A percentile compares a stretch with the other conserved stretches of the same genome.
phyloP scores from a whole-genome alignment of 2,888 invertebrate species.

The Latrodectus hesperus region DNA sequence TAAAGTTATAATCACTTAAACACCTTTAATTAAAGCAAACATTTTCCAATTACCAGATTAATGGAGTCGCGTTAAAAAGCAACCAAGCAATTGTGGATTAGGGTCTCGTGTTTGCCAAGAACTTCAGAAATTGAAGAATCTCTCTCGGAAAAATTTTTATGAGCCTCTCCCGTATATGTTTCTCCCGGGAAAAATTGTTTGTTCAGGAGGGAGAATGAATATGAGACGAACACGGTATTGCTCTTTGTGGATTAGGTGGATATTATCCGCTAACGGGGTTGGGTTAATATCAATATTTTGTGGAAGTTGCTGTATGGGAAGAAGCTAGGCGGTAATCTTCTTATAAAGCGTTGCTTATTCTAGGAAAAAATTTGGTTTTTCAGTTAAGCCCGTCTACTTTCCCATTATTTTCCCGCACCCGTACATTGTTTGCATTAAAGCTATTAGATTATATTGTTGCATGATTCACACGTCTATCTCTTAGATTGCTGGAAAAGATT shows the following conservation, averaged over 20 bases:
- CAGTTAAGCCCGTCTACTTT: neutral
- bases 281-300: slow-evolving; percentile 68
- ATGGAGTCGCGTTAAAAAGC: slow-evolving; percentile 54
- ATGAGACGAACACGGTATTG: slow-evolving; percentile 39
- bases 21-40: slow-evolving; percentile 63
- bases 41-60: slow-evolving; percentile 54
- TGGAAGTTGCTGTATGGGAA: slow-evolving; percentile 34
- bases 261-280: slow-evolving; percentile 55
- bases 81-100: slow-evolving; percentile 15
- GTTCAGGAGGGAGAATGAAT: too few relatives aligned
- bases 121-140: slow-evolving; percentile 16
- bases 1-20: slow-evolving; percentile 52
- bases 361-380: neutral
- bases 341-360: slow-evolving; percentile 2
- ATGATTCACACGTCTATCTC: too few relatives aligned
- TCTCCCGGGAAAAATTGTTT: neutral
- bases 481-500: too few relatives aligned
- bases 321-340: slow-evolving; percentile 5
- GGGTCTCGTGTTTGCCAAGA: slow-evolving; percentile 19
- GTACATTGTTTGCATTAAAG: neutral
- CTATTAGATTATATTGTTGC: too few relatives aligned
- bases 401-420: neutral
- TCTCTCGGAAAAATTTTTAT: slow-evolving; percentile 24
- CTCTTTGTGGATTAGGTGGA: slow-evolving; percentile 63
- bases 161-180: slow-evolving; percentile 20